These are phyloP conservation scores for Melanophora roralis DNA, from an alignment of 2,888 invertebrate genomes.

Conservation along the genomic window DNA sequence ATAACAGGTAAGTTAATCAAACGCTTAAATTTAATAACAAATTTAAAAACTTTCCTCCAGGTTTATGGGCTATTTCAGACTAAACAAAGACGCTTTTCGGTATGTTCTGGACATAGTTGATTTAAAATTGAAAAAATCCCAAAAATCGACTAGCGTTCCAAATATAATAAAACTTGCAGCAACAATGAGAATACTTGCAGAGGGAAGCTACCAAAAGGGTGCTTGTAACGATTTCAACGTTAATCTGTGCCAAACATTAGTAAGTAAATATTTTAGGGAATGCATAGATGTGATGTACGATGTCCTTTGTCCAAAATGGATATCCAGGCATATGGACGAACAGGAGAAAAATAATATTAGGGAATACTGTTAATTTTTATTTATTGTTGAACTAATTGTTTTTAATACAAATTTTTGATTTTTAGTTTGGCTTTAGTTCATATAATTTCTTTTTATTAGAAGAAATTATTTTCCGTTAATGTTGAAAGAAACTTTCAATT, in stretches of 20 bases:
- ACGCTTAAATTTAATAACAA: no score
- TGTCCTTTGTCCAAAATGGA: background rate
- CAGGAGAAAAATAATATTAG: background rate
- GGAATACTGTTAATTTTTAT: background rate
- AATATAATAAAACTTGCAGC: background rate
- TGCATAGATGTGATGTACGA: background rate
- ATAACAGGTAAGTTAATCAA: background rate
- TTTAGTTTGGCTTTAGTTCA: no score
- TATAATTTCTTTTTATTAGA: no score
- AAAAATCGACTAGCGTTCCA: background rate
- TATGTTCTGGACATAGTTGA: background rate
- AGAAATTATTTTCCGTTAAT: no score
- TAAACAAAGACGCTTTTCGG: background rate
- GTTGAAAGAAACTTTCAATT: no score
- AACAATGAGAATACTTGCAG: background rate
- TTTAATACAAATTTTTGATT: no score
- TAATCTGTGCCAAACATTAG: background rate
- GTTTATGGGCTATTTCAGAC: conserved; percentile 6
- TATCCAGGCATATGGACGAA: background rate
- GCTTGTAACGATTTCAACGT: background rate
- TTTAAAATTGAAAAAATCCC: background rate
- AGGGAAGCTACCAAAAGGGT: background rate
- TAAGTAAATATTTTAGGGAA: background rate
- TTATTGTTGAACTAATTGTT: no score
- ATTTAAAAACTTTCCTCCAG: background rate